phyloP scores from a whole-genome alignment of 1,140 invertebrate species.

The Mamestra configurata region DNA sequence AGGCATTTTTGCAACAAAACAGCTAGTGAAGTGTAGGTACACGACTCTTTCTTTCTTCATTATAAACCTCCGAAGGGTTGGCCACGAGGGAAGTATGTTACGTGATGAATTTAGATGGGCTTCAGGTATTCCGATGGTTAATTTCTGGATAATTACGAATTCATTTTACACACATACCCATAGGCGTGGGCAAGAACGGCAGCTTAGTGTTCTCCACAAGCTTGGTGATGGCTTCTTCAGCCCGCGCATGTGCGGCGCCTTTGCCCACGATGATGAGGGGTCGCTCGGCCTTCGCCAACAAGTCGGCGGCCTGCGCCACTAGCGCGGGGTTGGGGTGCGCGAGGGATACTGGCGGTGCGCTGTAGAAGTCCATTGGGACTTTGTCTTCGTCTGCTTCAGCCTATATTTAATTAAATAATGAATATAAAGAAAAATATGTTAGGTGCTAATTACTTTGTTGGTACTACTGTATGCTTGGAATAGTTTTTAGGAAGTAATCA shows the following conservation, averaged over 20 bases:
- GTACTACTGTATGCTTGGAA: too few relatives aligned
- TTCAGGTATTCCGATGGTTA: too few relatives aligned
- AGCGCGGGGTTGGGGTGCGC: constrained; percentile 89
- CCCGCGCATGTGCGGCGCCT: constrained; percentile 95
- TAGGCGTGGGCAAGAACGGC: constrained; percentile 97
- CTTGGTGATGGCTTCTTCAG: constrained; percentile 91
- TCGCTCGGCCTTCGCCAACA: constrained; percentile 92
- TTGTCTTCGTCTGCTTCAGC: constrained; percentile 80
- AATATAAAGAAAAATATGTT: neutral
- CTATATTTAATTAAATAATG: constrained; percentile 57
- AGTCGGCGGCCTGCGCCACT: constrained; percentile 91
- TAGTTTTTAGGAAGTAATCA: too few relatives aligned
- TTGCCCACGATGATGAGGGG: constrained; percentile 98
- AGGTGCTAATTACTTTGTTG: too few relatives aligned
- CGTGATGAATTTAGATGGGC: too few relatives aligned
- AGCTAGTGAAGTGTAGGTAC: too few relatives aligned
- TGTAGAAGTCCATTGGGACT: constrained; percentile 76
- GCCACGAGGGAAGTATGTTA: too few relatives aligned
- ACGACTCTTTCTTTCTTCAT: too few relatives aligned
- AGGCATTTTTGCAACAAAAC: too few relatives aligned
- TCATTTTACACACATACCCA: constrained; percentile 89
- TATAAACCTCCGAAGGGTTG: too few relatives aligned
- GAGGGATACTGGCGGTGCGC: constrained; percentile 63
- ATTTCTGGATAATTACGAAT: too few relatives aligned
- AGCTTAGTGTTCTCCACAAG: constrained; percentile 92